Percentiles rank a stretch among this genome's conserved stretches.
phyloP scores from a whole-genome alignment of 2,113 vertebrate species.

The Cercopithecus mona region DNA sequence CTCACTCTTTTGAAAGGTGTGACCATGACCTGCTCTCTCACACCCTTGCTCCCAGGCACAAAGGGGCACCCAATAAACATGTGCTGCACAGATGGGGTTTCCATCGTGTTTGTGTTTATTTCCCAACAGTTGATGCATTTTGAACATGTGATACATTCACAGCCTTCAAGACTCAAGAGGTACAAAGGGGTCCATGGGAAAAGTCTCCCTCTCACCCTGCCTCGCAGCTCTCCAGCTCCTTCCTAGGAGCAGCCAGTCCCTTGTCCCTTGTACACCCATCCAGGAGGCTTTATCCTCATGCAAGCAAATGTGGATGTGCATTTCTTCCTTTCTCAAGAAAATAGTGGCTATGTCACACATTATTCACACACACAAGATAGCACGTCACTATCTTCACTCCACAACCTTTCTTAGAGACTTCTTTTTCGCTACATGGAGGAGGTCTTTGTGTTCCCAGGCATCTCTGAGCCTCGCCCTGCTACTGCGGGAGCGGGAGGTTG shows the following conservation, averaged over 20 bases:
- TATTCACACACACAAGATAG: background rate
- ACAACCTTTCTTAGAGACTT: background rate
- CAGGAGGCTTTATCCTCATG: background rate
- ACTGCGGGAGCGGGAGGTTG: background rate
- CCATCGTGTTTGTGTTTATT: background rate
- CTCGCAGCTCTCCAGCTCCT: background rate
- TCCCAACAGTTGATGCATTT: background rate
- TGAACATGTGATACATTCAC: background rate
- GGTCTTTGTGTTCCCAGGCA: background rate
- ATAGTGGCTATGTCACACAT: fast-evolving
- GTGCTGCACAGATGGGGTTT: background rate
- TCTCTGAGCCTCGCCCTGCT: background rate
- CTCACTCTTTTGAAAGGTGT: background rate
- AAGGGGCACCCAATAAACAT: fast-evolving
- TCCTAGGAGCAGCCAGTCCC: background rate
- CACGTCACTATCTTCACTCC: background rate
- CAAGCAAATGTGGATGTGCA: fast-evolving
- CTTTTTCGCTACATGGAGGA: background rate
- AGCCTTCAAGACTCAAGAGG: background rate
- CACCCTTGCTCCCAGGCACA: background rate
- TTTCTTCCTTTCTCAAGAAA: background rate
- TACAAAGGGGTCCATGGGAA: background rate
- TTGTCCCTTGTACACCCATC: background rate
- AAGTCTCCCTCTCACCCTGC: background rate
- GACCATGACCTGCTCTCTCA: background rate